Conservation (phyloP, 2,797 vertebrate genomes). For the Betta splendens region DNA sequence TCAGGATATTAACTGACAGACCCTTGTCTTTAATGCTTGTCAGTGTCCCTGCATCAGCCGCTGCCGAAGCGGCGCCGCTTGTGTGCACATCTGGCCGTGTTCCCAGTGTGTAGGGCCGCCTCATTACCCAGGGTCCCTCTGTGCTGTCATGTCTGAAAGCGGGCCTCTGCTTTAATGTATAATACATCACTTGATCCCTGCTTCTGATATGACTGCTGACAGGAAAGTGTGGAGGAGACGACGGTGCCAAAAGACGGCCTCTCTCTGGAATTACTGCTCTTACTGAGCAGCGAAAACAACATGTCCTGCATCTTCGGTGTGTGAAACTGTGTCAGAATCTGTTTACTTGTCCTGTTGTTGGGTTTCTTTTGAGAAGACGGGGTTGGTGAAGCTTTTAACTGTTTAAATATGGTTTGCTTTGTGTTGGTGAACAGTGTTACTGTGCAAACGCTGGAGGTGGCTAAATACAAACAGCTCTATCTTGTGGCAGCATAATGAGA, state of each 20-base stretch:
- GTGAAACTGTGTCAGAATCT: slow-evolving; percentile 47
- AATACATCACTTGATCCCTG: slow-evolving; percentile 77
- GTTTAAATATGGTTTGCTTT: slow-evolving; percentile 15
- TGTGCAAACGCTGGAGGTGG: slow-evolving; percentile 4
- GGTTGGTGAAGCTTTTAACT: background rate
- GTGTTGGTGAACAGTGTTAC: slow-evolving; percentile 4
- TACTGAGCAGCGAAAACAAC: slow-evolving; percentile 54
- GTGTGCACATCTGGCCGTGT: slow-evolving; percentile 66
- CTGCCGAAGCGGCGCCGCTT: slow-evolving; percentile 35
- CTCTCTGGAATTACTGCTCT: slow-evolving; percentile 57
- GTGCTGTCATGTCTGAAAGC: slow-evolving; percentile 77
- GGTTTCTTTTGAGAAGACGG: slow-evolving; percentile 4
- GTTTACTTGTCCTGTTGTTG: slow-evolving; percentile 37
- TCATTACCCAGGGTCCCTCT: slow-evolving; percentile 80
- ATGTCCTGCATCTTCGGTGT: slow-evolving; percentile 41
- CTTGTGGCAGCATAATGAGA: slow-evolving; percentile 24
- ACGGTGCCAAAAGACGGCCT: slow-evolving; percentile 53
- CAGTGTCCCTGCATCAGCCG: slow-evolving; percentile 31
- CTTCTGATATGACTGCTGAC: slow-evolving; percentile 72
- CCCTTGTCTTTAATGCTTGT: slow-evolving; percentile 22
- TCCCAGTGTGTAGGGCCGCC: slow-evolving; percentile 67
- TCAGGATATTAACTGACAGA: slow-evolving; percentile 16
- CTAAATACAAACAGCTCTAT: slow-evolving; percentile 24
- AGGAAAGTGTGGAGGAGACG: slow-evolving; percentile 61
- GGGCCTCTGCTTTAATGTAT: slow-evolving; percentile 79